phyloP scores from a whole-genome alignment of 2,113 vertebrate genomes.

The Coregonus clupeaformis region DNA sequence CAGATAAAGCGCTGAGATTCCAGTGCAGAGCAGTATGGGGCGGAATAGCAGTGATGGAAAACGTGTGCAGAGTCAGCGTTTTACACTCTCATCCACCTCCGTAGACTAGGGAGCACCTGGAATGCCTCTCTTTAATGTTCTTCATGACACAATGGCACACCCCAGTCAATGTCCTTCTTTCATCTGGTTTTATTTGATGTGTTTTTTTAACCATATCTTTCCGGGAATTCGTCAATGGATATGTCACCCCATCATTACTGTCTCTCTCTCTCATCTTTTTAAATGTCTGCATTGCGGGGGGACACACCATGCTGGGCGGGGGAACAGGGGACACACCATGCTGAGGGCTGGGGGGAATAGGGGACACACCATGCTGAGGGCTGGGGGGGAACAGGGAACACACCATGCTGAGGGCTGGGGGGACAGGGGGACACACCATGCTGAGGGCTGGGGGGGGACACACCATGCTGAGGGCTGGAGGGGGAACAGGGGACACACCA shows the following conservation, averaged over 20 bases:
- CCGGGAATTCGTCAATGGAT: neutral
- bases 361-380: too few relatives aligned
- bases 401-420: too few relatives aligned
- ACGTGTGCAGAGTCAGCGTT: neutral
- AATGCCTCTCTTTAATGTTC: neutral
- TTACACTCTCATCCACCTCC: neutral
- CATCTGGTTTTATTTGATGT: neutral
- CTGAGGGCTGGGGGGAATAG: too few relatives aligned
- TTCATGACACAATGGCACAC: neutral
- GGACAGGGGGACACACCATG: too few relatives aligned
- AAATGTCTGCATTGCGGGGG: neutral
- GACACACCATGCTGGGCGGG: too few relatives aligned
- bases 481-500: too few relatives aligned
- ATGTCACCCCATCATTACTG: neutral
- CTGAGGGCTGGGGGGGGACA: too few relatives aligned
- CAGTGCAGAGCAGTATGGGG: neutral
- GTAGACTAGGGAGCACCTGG: neutral
- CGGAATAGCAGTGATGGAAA: neutral
- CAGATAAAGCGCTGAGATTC: neutral
- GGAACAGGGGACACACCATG: too few relatives aligned
- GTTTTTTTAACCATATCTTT: neutral
- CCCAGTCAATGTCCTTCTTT: neutral
- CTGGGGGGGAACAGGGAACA: too few relatives aligned
- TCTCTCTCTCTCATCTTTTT: neutral
- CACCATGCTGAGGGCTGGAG: too few relatives aligned